Percentiles rank a stretch among this genome's conserved stretches.
Evolutionary conservation across 2,888 invertebrate species (phyloP).

Genomic region (Cosmia trapezina): DNA sequence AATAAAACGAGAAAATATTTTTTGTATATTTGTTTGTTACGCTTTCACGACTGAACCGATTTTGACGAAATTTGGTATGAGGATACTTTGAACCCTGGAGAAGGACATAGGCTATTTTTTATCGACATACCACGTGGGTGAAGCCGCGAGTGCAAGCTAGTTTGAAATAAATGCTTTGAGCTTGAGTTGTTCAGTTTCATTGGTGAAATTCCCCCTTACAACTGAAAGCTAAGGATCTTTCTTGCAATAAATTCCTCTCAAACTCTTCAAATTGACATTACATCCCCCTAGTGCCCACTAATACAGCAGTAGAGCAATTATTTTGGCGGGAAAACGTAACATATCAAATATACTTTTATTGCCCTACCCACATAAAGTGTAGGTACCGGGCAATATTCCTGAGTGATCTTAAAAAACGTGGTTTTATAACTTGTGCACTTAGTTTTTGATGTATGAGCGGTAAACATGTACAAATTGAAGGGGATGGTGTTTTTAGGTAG

Average conservation of each 20-base stretch:
- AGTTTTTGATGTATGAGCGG: constrained; percentile 55
- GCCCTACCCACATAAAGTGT: constrained; percentile 46
- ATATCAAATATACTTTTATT: constrained; percentile 62
- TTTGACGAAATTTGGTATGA: too few relatives aligned
- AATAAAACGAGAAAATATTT: too few relatives aligned
- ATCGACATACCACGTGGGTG: too few relatives aligned
- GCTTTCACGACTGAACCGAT: too few relatives aligned
- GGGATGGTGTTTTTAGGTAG: constrained; percentile 12
- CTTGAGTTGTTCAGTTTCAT: too few relatives aligned
- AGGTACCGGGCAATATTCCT: constrained; percentile 53
- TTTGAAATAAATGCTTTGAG: too few relatives aligned
- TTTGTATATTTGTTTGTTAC: too few relatives aligned
- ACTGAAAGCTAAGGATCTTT: not conserved
- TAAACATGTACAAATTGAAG: constrained; percentile 58
- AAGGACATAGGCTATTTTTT: too few relatives aligned
- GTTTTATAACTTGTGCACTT: constrained; percentile 52
- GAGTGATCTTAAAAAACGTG: constrained; percentile 61
- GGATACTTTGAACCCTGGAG: too few relatives aligned
- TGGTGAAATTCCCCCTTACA: too few relatives aligned
- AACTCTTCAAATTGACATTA: constrained; percentile 53
- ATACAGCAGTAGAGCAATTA: constrained; percentile 53
- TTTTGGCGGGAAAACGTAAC: constrained; percentile 38
- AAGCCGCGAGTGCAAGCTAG: too few relatives aligned
- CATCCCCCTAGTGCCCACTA: constrained; percentile 29
- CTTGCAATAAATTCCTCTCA: constrained; percentile 30